Conservation (phyloP, 2,113 vertebrate genomes). For the Taxidea taxus region DNA sequence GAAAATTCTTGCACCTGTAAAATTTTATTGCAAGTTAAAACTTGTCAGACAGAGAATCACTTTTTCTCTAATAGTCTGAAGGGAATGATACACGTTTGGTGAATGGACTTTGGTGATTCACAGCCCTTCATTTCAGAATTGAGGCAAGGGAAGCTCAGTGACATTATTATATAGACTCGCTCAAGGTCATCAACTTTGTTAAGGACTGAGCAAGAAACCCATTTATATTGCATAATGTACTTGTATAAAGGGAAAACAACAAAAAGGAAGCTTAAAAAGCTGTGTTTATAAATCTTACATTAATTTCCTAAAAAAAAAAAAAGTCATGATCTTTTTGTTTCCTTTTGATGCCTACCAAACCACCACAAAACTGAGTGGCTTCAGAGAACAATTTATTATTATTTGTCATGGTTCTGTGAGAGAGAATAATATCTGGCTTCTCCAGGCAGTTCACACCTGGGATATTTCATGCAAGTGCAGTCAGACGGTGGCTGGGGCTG, state of each 20-base stretch:
- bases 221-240: background rate
- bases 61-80: constrained; percentile 21
- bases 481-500: background rate
- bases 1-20: constrained; percentile 49
- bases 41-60: constrained; percentile 25
- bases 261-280: background rate
- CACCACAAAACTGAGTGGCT: background rate
- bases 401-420: background rate
- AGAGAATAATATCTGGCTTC: background rate
- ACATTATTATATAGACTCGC: constrained; percentile 21
- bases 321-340: background rate
- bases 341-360: background rate
- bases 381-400: background rate
- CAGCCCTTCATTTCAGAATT: constrained; percentile 6
- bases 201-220: constrained; percentile 1
- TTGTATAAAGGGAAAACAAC: background rate
- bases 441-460: background rate
- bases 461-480: background rate
- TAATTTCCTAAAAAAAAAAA: constrained; percentile 17
- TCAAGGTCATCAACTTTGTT: background rate
- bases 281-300: background rate
- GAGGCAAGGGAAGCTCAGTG: background rate
- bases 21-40: constrained; percentile 56
- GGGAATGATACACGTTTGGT: background rate
- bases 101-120: background rate